Conservation (phyloP, 2,888 invertebrate species). For the Scaptomyza parva region DNA sequence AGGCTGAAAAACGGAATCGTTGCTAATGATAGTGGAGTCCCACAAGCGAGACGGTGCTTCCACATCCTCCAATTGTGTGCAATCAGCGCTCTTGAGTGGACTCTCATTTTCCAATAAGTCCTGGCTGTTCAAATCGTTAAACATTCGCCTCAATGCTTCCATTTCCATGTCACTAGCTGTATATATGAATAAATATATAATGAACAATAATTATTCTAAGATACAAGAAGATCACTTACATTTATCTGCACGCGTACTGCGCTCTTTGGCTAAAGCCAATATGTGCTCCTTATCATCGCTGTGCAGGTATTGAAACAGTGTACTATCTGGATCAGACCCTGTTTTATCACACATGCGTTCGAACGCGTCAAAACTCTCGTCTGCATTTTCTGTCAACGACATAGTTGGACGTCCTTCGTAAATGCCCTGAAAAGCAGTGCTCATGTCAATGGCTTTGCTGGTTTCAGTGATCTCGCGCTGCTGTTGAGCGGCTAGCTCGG, state of each 20-base stretch:
- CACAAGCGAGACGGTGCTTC: constrained; percentile 83
- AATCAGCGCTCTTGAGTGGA: constrained; percentile 68
- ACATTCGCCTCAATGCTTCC: constrained; percentile 70
- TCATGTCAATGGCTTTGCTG: background rate
- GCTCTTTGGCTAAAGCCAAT: constrained; percentile 59
- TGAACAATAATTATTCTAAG: too few species aligned
- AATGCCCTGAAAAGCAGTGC: background rate
- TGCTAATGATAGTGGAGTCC: constrained; percentile 69
- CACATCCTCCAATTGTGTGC: constrained; percentile 82
- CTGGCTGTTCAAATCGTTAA: constrained; percentile 64
- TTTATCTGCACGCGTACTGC: constrained; percentile 34
- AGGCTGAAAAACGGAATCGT: constrained; percentile 36
- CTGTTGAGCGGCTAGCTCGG: constrained; percentile 15
- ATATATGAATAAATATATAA: background rate
- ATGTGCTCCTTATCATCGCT: constrained; percentile 70
- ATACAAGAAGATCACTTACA: constrained; percentile 17
- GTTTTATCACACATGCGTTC: constrained; percentile 84
- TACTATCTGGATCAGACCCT: constrained; percentile 82
- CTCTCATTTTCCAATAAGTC: constrained; percentile 65
- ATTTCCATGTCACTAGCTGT: constrained; percentile 65
- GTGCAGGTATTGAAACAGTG: constrained; percentile 80
- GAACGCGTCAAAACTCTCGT: constrained; percentile 81
- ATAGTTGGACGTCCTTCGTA: background rate
- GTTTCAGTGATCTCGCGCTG: constrained; percentile 4
- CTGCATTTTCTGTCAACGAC: constrained; percentile 13